These are phyloP conservation scores for Copsychus sechellarum DNA, from an alignment of 2,113 vertebrate species.

Conservation along the genomic window DNA sequence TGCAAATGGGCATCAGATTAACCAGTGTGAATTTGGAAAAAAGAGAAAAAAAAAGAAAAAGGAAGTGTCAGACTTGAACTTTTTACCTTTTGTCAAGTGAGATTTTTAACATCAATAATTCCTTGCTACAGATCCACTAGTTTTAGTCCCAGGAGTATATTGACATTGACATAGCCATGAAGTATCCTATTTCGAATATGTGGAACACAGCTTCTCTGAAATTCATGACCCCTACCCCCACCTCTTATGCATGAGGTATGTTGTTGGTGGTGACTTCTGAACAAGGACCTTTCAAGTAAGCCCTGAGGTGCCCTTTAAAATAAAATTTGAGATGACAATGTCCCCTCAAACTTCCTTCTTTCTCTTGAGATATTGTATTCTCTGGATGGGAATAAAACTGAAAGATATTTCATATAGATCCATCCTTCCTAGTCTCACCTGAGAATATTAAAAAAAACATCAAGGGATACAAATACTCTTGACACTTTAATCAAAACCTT, in stretches of 20 bases:
- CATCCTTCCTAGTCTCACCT: neutral
- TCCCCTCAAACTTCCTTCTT: neutral
- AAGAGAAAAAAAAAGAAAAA: too few relatives aligned
- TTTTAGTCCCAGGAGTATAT: neutral
- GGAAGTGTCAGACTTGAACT: neutral
- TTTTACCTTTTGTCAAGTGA: neutral
- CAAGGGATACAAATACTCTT: neutral
- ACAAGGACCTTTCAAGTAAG: neutral
- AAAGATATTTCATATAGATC: neutral
- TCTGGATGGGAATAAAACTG: neutral
- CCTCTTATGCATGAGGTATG: neutral
- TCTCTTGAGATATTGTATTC: neutral
- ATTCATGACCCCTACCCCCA: neutral
- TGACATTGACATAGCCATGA: neutral
- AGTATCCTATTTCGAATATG: neutral
- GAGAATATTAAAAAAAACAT: neutral
- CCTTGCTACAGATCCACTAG: neutral
- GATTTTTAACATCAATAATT: neutral
- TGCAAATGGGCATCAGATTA: neutral
- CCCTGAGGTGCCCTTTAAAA: neutral
- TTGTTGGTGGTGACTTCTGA: neutral
- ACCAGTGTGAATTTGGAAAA: fast-evolving
- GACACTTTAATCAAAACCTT: neutral
- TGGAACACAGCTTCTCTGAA: neutral
- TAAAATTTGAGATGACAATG: neutral